Evolutionary conservation across 1,140 invertebrate genomes (phyloP), one percentile per base, ranked within the genome.

Genomic region (Pseudomyrmex sp.): DNA sequence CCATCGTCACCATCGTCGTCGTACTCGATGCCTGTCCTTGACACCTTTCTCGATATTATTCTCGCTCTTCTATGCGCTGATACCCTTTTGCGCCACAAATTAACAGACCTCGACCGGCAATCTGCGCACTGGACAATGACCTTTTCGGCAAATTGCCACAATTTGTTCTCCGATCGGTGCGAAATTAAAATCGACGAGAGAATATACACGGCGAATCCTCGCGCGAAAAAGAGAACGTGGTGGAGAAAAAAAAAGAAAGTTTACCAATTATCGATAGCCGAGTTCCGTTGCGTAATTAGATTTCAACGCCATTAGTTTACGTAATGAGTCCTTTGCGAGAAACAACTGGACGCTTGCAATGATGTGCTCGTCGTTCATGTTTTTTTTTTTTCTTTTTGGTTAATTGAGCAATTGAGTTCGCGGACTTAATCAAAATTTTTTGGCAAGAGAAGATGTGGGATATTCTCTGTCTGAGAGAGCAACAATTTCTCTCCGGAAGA

Each of bases 1-100:
- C 15, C 54, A 8, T 46, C 70, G 44, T 54, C 44, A 46, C 3
- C 50, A 50, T 46, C 20, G 20, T 15, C 63, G 61, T 61, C 52
- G 54, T 83, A 83, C 72, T 61, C 75, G 69, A 12, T 48, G 54
- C 23, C 83, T 90, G 91, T 93, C 92, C 92, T 93, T 93, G 92
- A 93, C 92, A 93, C 82, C 89, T 89, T 93, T 92, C 77, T 82
- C 48, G 35, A 35, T 35, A 35, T 35, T 79, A 23, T 75, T 65
- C 44, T 54, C 46, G 69, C 13, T 52, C 18, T 10, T 26, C 10
- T n/a, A 52, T 52, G 58, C 54, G n/a, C 26, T 46, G 61, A 74
- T 74, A 56, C 46, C 63, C 61, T 58, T 56, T 76, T 82, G 73
- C 66, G 54, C 68, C 35, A 56, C 63, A 63, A 88, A 88, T 87